phyloP scores from a whole-genome alignment of 2,113 vertebrate genomes.

The Caranx melampygus region DNA sequence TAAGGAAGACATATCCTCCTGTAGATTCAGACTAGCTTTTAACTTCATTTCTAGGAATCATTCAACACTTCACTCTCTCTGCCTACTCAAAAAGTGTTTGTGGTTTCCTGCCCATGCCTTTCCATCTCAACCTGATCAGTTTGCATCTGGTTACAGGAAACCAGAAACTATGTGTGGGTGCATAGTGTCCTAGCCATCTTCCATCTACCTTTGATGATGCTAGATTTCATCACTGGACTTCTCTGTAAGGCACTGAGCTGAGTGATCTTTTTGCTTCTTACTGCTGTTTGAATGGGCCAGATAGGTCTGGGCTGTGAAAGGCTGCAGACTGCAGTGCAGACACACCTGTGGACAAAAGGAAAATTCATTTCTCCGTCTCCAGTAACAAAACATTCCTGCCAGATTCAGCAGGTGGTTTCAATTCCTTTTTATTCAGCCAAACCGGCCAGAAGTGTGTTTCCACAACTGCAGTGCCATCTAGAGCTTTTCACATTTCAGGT shows the following conservation, averaged over 20 bases:
- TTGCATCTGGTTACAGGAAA: neutral
- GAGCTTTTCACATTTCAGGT: conserved; percentile 29
- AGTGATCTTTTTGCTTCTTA: neutral
- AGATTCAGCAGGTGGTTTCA: conserved; percentile 48
- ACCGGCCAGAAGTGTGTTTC: conserved; percentile 30
- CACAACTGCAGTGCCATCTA: conserved; percentile 16
- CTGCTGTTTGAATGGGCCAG: neutral
- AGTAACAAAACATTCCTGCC: neutral
- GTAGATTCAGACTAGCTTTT: too few relatives aligned
- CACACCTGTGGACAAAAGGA: conserved; percentile 17
- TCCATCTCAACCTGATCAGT: neutral
- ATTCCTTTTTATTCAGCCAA: conserved; percentile 28
- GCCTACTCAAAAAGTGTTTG: neutral
- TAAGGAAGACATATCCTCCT: too few relatives aligned
- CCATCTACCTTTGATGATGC: neutral
- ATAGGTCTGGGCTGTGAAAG: neutral
- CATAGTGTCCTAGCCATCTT: neutral
- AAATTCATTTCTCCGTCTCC: conserved; percentile 36
- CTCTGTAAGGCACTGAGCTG: neutral
- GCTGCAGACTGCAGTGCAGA: conserved; percentile 8
- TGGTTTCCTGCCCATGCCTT: neutral
- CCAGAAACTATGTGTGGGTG: neutral
- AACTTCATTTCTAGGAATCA: too few relatives aligned
- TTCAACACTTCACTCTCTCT: too few relatives aligned
- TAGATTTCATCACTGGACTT: neutral